Evolutionary conservation across 1,140 invertebrate species (phyloP), one percentile per base, ranked within the genome.

Genomic region (Battus philenor): DNA sequence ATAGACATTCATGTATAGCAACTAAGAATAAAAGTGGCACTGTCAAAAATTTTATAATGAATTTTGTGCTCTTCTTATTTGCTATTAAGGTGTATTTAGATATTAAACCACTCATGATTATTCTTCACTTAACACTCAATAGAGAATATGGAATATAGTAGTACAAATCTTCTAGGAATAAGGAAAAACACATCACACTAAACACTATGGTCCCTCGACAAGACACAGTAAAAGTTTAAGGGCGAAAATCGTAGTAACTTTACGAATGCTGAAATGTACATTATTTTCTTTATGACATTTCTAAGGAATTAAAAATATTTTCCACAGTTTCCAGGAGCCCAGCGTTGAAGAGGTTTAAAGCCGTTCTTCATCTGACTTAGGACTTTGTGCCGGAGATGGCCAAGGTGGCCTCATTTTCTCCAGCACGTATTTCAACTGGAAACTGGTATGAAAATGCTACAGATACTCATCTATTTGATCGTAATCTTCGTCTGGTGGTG

Each of bases 401-500:
- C 76, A 82, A 10, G 76, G 68, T 0, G 77, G 80, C 67, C 74
- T 60, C 63, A 72, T 72, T 41, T 81, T 82, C 66, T 82, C 78
- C 65, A 84, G 71, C 57, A 79, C 78, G 47, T 80, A 82, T 63
- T 82, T 80, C 27, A 84, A 67, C 75, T 81, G 80, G 71, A 84
- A 82, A 72, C 72, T 68, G 22, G 76, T 82, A 45, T 84, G 76
- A 48, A 80, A 82, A 82, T 82, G 80, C 80, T 87, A 85, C 69
- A 86, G 82, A 64, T 86, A 87, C 72, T 87, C 85, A 55, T 87
- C 86, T 65, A 87, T 86, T 58, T 86, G 83, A 45, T 87, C 86
- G 17, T 85, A 86, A 59, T 90, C 89, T 48, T 92, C 90, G 50
- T 92, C 90, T 0, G 92, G 91, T 16, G 92, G 92, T n/a, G 91